Percentiles rank a stretch among this genome's conserved stretches.
phyloP scores from a whole-genome alignment of 2,113 vertebrate genomes.

The Corythaeola cristata region DNA sequence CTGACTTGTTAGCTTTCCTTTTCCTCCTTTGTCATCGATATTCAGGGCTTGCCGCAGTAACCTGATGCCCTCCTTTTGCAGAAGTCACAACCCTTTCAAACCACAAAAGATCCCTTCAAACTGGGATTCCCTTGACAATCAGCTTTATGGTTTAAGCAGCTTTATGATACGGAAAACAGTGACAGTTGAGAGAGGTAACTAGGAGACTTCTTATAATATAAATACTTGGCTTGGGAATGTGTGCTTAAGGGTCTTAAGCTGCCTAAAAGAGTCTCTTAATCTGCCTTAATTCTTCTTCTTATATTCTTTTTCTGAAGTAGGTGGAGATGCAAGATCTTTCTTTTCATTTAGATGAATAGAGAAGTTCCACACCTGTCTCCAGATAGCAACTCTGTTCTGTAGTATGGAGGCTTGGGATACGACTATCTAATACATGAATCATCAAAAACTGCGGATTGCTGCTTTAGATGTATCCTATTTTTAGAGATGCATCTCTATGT shows the following conservation, averaged over 20 bases:
- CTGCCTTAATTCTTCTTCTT: slow-evolving; percentile 32
- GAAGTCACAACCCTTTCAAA: slow-evolving; percentile 2
- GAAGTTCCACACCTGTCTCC: background rate
- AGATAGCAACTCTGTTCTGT: background rate
- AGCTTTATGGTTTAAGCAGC: slow-evolving; percentile 57
- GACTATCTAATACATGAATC: background rate
- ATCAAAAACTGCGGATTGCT: background rate
- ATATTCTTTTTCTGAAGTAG: slow-evolving; percentile 2
- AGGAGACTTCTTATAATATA: slow-evolving; percentile 4
- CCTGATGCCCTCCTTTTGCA: background rate
- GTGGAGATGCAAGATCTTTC: background rate
- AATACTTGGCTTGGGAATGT: slow-evolving; percentile 31
- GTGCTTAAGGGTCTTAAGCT: slow-evolving; percentile 37
- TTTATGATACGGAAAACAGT: slow-evolving; percentile 34
- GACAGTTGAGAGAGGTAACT: slow-evolving; percentile 37
- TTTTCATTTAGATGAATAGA: background rate
- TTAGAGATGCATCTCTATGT: background rate
- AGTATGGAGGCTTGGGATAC: background rate
- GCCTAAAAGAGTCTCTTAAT: slow-evolving; percentile 8
- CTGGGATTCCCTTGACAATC: slow-evolving; percentile 23
- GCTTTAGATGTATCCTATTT: background rate
- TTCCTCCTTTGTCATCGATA: background rate
- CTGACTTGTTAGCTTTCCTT: background rate
- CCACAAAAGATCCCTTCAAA: slow-evolving; percentile 21
- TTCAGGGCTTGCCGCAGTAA: background rate